Evolutionary conservation across 2,797 vertebrate genomes (phyloP).

Genomic region (Decapterus maruadsi): DNA sequence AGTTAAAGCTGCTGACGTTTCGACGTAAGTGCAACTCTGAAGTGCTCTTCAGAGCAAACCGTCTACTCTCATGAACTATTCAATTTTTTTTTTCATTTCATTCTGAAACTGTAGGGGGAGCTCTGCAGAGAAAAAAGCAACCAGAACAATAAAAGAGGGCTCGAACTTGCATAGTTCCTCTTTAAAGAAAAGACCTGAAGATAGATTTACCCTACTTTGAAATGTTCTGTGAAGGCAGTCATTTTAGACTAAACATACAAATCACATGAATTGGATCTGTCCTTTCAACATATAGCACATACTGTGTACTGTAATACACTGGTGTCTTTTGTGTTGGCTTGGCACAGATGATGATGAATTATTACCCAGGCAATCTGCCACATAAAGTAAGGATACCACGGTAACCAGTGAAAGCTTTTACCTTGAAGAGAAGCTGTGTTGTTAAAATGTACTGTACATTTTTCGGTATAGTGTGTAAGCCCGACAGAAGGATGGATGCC

Average conservation of each 20-base stretch:
- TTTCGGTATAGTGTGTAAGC: neutral
- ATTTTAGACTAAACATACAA: slow-evolving; percentile 24
- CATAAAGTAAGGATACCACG: slow-evolving; percentile 19
- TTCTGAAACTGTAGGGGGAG: no score
- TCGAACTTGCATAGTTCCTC: neutral
- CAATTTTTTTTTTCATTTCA: no score
- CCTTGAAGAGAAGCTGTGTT: neutral
- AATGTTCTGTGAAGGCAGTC: slow-evolving; percentile 36
- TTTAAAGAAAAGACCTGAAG: slow-evolving; percentile 39
- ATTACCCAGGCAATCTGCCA: neutral
- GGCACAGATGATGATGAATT: slow-evolving; percentile 11
- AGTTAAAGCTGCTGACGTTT: no score
- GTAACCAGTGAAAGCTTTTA: slow-evolving; percentile 8
- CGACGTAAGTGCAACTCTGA: no score
- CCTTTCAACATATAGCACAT: slow-evolving; percentile 8
- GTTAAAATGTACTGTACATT: neutral
- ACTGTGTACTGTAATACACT: neutral
- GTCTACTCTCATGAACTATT: no score
- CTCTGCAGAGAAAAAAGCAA: no score
- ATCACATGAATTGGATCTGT: slow-evolving; percentile 33
- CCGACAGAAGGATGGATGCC: neutral
- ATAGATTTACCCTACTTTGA: slow-evolving; percentile 34
- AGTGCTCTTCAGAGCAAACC: no score
- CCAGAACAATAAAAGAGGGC: no score
- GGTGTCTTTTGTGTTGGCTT: slow-evolving; percentile 3